These are phyloP conservation scores for Mus spicilegus DNA, from an alignment of 2,113 vertebrate genomes.

Conservation along the genomic window DNA sequence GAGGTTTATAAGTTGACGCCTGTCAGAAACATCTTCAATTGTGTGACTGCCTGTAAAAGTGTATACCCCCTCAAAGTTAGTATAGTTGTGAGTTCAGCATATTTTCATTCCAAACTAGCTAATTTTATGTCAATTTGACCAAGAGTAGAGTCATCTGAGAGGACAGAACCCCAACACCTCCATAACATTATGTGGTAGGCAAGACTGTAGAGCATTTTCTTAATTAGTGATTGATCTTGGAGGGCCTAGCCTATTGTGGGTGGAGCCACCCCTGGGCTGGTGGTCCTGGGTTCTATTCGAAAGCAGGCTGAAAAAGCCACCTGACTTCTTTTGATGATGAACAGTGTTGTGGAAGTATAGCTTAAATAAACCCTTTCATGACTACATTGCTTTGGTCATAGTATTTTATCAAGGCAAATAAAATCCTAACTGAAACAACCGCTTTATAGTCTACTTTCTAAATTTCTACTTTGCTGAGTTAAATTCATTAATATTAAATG, in stretches of 20 bases:
- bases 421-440: background rate
- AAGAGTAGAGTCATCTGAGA: background rate
- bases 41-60: background rate
- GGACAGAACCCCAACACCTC: background rate
- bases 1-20: background rate
- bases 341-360: background rate
- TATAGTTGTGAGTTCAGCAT: background rate
- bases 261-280: background rate
- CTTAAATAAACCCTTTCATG: background rate
- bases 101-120: background rate
- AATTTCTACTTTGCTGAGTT: background rate
- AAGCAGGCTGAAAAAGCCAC: background rate
- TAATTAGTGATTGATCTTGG: no score
- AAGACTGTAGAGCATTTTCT: background rate
- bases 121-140: background rate
- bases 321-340: background rate
- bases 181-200: background rate
- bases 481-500: background rate
- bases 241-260: background rate
- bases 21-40: background rate
- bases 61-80: background rate
- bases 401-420: background rate
- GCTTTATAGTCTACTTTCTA: background rate
- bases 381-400: background rate
- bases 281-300: background rate